These are phyloP conservation scores for Phyllostomus hastatus DNA, from an alignment of 2,113 vertebrate genomes.

Conservation along the genomic window DNA sequence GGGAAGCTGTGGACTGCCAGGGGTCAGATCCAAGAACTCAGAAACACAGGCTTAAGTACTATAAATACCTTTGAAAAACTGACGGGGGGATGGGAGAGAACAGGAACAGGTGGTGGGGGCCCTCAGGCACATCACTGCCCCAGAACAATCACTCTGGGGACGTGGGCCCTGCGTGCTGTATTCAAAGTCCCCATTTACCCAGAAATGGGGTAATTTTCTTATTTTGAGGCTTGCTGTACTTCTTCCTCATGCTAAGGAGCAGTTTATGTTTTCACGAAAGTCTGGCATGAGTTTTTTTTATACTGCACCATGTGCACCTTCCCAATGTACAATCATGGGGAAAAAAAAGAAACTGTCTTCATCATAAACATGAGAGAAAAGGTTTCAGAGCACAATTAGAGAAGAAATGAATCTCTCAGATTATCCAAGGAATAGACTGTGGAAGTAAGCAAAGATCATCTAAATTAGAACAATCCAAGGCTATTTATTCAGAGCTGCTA, in stretches of 20 bases:
- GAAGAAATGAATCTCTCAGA: neutral
- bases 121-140: neutral
- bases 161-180: neutral
- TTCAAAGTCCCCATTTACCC: neutral
- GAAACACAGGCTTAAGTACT: neutral
- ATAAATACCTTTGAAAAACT: slow-evolving; percentile 25
- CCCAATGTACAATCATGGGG: neutral
- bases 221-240: neutral
- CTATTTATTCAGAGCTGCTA: neutral
- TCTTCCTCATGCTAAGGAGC: neutral
- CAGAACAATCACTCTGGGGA: neutral
- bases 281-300: neutral
- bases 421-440: neutral
- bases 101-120: neutral
- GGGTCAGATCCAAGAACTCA: neutral
- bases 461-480: neutral
- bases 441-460: neutral
- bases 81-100: neutral
- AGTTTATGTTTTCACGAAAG: neutral
- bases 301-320: neutral
- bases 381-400: neutral
- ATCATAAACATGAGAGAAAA: neutral
- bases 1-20: neutral
- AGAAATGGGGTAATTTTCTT: neutral
- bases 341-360: neutral